Percentiles rank a stretch among this genome's conserved stretches.
Conservation (phyloP, 2,797 vertebrate species). For the Botia almorhae region DNA sequence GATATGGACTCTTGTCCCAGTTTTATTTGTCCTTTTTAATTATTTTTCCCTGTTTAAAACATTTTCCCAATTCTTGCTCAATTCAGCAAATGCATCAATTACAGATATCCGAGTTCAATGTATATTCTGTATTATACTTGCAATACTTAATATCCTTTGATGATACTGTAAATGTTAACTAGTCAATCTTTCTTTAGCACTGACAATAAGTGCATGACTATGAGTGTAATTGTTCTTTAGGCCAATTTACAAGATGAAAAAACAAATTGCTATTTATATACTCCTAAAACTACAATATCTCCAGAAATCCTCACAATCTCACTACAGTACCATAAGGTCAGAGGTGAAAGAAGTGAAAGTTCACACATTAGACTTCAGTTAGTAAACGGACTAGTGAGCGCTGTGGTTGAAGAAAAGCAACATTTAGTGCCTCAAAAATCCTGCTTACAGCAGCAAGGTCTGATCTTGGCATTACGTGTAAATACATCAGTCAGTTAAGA, state of each 20-base stretch:
- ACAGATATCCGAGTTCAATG: too few relatives aligned
- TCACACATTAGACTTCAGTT: conserved; percentile 76
- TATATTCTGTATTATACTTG: too few relatives aligned
- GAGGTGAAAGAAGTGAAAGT: conserved; percentile 70
- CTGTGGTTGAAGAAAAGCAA: conserved; percentile 76
- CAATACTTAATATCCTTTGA: too few relatives aligned
- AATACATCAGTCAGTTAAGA: conserved; percentile 82
- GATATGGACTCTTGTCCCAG: too few relatives aligned
- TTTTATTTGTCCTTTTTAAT: too few relatives aligned
- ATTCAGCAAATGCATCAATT: too few relatives aligned
- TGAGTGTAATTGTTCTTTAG: not conserved
- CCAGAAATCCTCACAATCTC: conserved; percentile 3
- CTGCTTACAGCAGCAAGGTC: conserved; percentile 88
- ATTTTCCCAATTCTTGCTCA: too few relatives aligned
- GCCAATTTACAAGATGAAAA: not conserved
- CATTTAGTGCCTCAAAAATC: conserved; percentile 85
- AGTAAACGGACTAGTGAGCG: conserved; percentile 76
- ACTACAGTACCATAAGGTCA: conserved; percentile 55
- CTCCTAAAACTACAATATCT: not conserved
- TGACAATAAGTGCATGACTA: too few relatives aligned
- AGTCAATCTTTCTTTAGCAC: too few relatives aligned
- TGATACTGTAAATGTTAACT: too few relatives aligned
- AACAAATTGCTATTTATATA: not conserved
- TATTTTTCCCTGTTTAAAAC: too few relatives aligned
- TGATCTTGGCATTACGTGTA: conserved; percentile 86